A percentile compares a stretch with the other conserved stretches of the same genome.
These are phyloP conservation scores for Leucophenga maculata DNA, from an alignment of 2,888 invertebrate genomes.

Conservation along the genomic window DNA sequence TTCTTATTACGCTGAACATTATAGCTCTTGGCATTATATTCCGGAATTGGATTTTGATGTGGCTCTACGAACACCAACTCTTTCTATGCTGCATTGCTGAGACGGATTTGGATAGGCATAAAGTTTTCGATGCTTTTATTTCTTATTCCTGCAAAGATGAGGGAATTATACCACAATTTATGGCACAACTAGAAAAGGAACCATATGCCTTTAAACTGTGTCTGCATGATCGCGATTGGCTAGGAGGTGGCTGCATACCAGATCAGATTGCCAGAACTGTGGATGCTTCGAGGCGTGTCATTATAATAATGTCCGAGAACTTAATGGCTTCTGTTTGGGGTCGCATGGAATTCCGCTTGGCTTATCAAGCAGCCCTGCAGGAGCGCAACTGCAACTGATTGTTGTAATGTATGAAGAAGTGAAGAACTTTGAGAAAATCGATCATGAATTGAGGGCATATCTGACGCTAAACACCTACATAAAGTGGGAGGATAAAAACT, in stretches of 20 bases:
- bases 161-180: background rate
- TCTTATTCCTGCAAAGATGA: slow-evolving; percentile 16
- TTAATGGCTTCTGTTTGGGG: background rate
- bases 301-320: background rate
- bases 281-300: background rate
- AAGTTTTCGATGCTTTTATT: slow-evolving; percentile 26
- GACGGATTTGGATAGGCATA: slow-evolving; percentile 23
- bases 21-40: background rate
- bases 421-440: slow-evolving; percentile 18
- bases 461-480: slow-evolving; percentile 30
- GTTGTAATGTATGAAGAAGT: background rate
- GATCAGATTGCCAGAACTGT: background rate
- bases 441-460: slow-evolving; percentile 24
- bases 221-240: background rate
- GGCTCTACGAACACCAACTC: slow-evolving; percentile 27
- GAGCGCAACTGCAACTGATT: background rate
- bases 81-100: slow-evolving; percentile 27
- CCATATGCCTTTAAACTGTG: too few relatives aligned
- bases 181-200: background rate
- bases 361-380: background rate
- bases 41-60: slow-evolving; percentile 20
- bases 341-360: background rate
- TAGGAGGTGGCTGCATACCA: background rate
- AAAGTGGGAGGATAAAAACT: slow-evolving; percentile 27
- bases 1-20: background rate